Conservation (phyloP, 1,140 invertebrate species). For the Oreohelix idahoensis region DNA sequence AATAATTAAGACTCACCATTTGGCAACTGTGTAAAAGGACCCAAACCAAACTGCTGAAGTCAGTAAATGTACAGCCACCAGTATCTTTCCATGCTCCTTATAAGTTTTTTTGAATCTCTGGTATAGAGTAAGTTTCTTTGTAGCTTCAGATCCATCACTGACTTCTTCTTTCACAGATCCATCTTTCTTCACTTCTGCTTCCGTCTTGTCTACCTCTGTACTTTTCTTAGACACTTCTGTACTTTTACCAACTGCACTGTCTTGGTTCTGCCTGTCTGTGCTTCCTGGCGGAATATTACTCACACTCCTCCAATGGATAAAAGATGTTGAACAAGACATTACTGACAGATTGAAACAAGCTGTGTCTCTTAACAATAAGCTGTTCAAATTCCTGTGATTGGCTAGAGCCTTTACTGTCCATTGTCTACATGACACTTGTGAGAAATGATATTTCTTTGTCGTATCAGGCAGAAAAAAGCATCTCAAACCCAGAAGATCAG, state of each 20-base stretch:
- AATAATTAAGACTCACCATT: constrained; percentile 79
- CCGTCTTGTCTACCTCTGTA: background rate
- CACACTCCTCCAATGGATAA: background rate
- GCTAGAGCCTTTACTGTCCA: too few species aligned
- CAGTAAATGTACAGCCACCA: constrained; percentile 89
- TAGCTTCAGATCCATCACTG: background rate
- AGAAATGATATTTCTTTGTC: too few species aligned
- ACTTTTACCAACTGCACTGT: background rate
- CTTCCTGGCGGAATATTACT: background rate
- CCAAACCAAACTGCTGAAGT: constrained; percentile 90
- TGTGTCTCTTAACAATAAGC: background rate
- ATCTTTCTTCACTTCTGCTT: background rate
- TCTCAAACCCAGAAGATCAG: too few species aligned
- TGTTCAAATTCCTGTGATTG: too few species aligned
- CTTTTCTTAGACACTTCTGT: background rate
- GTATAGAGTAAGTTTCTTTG: constrained; percentile 79
- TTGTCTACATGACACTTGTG: too few species aligned
- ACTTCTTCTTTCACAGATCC: background rate
- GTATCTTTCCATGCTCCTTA: constrained; percentile 94
- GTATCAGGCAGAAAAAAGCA: too few species aligned
- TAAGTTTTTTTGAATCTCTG: constrained; percentile 92
- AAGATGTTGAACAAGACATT: background rate
- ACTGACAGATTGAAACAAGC: background rate
- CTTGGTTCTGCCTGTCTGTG: background rate
- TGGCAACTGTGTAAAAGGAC: constrained; percentile 87